These are phyloP conservation scores for Ibidorhyncha struthersii DNA, from an alignment of 2,113 vertebrate genomes.

Conservation along the genomic window DNA sequence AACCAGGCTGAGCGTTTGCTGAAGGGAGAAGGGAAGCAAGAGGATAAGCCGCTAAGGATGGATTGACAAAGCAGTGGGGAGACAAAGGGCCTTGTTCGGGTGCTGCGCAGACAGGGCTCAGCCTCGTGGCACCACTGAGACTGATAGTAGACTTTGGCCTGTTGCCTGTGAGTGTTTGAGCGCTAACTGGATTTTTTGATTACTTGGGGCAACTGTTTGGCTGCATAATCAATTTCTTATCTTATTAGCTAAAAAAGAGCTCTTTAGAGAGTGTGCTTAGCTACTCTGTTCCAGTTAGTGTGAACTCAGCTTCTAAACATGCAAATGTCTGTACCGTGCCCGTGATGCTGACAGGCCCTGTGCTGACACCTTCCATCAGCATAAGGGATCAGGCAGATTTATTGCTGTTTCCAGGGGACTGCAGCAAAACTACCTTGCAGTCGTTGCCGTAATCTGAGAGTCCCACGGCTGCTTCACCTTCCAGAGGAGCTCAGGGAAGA, in stretches of 20 bases:
- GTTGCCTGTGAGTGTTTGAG: not conserved
- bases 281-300: not conserved
- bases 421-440: not conserved
- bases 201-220: not conserved
- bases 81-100: not conserved
- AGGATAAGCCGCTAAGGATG: not conserved
- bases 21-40: not conserved
- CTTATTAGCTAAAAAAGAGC: not conserved
- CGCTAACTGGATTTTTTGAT: not conserved
- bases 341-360: rapidly evolving
- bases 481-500: not conserved
- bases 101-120: not conserved
- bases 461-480: not conserved
- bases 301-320: not conserved
- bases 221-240: not conserved
- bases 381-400: rapidly evolving
- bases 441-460: rapidly evolving
- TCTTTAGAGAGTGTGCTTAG: not conserved
- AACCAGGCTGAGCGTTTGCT: not conserved
- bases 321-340: not conserved
- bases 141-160: not conserved
- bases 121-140: not conserved
- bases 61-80: not conserved
- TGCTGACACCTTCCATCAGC: not conserved
- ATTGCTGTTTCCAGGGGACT: not conserved